These are phyloP conservation scores for Rhinella marina DNA, from an alignment of 2,797 vertebrate species.

Conservation along the genomic window DNA sequence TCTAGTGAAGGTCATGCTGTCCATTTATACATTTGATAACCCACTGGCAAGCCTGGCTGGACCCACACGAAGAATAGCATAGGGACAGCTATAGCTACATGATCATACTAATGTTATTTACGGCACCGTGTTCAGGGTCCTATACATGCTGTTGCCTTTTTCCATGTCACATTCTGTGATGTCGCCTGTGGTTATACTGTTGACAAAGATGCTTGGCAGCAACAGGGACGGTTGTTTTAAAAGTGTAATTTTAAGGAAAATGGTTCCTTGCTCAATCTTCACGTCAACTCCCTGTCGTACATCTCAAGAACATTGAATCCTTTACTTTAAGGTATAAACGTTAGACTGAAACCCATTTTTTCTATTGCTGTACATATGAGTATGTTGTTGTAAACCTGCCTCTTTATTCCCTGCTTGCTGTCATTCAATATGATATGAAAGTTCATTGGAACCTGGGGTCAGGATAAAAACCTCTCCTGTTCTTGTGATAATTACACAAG, in stretches of 20 bases:
- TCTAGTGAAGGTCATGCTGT: background rate
- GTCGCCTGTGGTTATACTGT: background rate
- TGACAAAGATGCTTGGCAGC: background rate
- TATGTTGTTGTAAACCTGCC: background rate
- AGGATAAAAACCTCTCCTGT: background rate
- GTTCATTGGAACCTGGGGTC: background rate
- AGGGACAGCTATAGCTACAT: background rate
- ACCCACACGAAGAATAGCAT: background rate
- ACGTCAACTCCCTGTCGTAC: background rate
- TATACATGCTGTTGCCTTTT: background rate
- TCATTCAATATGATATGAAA: no score
- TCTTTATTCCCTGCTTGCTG: background rate
- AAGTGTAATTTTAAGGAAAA: conserved; percentile 13
- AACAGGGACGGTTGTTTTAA: background rate
- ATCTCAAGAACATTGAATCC: background rate
- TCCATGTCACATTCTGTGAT: conserved; percentile 22
- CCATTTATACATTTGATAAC: background rate
- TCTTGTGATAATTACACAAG: background rate
- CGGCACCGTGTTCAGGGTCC: background rate
- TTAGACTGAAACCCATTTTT: background rate
- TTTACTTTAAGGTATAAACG: background rate
- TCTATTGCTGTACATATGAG: background rate
- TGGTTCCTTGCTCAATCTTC: conserved; percentile 12
- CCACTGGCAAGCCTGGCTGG: conserved; percentile 21
- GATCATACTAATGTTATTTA: background rate